These are phyloP conservation scores for Girardinichthys multiradiatus DNA, from an alignment of 2,113 vertebrate genomes.

Conservation along the genomic window DNA sequence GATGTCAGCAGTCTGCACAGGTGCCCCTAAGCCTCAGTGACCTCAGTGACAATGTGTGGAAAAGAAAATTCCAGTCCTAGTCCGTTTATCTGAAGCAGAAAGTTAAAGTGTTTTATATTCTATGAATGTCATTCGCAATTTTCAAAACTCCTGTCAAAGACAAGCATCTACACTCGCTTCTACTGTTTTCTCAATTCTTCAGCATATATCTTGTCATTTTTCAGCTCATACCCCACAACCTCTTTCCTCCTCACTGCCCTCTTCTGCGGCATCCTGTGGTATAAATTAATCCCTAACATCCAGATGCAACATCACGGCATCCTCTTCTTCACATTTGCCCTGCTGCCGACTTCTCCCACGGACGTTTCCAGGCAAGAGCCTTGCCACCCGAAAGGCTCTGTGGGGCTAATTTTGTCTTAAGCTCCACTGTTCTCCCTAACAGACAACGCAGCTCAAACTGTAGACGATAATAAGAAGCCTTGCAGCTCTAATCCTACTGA, in stretches of 20 bases:
- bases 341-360: slow-evolving; percentile 25
- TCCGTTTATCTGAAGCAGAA: not conserved
- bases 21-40: no score
- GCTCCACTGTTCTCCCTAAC: slow-evolving; percentile 59
- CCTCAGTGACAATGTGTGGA: not conserved
- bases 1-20: no score
- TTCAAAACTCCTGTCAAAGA: slow-evolving; percentile 1
- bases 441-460: slow-evolving; percentile 48
- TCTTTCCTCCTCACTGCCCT: slow-evolving; percentile 36
- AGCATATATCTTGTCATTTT: slow-evolving; percentile 27
- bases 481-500: slow-evolving; percentile 65
- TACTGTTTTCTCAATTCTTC: slow-evolving; percentile 26
- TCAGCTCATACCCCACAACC: slow-evolving; percentile 13
- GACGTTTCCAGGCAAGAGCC: slow-evolving; percentile 26
- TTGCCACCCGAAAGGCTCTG: slow-evolving; percentile 43
- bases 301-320: not conserved
- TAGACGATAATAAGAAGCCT: slow-evolving; percentile 62
- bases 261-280: slow-evolving; percentile 3
- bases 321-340: slow-evolving; percentile 13
- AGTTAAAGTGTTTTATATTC: slow-evolving; percentile 2
- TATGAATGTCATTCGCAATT: slow-evolving; percentile 5
- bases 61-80: not conserved
- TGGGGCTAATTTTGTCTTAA: slow-evolving; percentile 64
- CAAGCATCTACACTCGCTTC: not conserved
- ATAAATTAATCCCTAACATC: slow-evolving; percentile 40